phyloP scores from a whole-genome alignment of 2,888 invertebrate genomes.

The Phymatocera aterrima region DNA sequence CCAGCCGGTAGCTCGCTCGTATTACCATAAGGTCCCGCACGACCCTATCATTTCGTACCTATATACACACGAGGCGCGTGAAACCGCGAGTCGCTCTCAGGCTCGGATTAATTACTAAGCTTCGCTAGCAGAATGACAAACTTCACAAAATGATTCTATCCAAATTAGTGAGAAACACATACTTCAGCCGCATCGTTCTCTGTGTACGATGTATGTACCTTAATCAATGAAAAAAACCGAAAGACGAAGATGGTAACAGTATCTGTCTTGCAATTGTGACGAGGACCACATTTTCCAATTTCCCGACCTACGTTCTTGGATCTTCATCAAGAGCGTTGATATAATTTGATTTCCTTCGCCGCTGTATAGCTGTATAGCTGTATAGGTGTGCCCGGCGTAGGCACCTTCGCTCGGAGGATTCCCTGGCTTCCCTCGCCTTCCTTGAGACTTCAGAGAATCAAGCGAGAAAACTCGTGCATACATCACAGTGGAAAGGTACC shows the following conservation, averaged over 20 bases:
- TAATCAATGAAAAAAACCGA: no score
- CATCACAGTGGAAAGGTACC: conserved; percentile 25
- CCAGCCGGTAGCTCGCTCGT: conserved; percentile 1
- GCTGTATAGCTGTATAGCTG: no score
- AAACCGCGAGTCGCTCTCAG: conserved; percentile 4
- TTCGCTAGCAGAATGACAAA: neutral
- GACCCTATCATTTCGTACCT: conserved; percentile 40
- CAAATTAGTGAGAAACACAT: neutral
- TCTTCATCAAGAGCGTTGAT: neutral
- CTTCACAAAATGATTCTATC: neutral
- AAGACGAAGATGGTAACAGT: neutral
- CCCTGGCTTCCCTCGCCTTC: neutral
- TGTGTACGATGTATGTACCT: no score
- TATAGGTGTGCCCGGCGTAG: no score
- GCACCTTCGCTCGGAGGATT: neutral
- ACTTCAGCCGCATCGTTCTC: no score
- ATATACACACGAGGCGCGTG: neutral
- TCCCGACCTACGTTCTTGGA: no score
- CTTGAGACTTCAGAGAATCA: conserved; percentile 34
- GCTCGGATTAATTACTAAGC: conserved; percentile 25
- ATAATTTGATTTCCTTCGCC: conserved; percentile 27
- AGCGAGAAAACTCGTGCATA: conserved; percentile 35
- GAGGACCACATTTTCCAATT: neutral
- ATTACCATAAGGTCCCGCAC: conserved; percentile 37
- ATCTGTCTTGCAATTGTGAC: neutral